These are phyloP conservation scores for Panulirus ornatus DNA, from an alignment of 1,140 invertebrate genomes.

Conservation along the genomic window DNA sequence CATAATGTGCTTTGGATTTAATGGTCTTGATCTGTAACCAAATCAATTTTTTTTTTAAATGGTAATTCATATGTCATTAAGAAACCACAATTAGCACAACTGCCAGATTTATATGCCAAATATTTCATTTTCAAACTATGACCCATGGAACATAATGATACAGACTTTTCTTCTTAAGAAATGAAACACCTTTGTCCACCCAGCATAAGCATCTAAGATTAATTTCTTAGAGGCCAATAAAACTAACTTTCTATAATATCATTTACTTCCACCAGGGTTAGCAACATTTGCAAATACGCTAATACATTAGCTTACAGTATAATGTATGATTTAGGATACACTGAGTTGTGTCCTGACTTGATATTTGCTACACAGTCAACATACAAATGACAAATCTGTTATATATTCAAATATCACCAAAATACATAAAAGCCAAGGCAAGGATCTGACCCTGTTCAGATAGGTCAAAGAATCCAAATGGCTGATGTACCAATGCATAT, in stretches of 20 bases:
- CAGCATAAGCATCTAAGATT: constrained; percentile 2
- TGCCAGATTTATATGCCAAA: not conserved
- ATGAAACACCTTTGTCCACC: constrained; percentile 37
- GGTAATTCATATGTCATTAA: not conserved
- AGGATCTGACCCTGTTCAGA: too few relatives aligned
- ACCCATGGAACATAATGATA: not conserved
- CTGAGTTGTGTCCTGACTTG: not conserved
- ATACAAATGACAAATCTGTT: not conserved
- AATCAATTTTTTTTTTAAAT: not conserved
- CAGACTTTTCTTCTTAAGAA: not conserved
- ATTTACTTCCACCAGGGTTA: constrained; percentile 12
- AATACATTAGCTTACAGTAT: not conserved
- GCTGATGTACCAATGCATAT: too few relatives aligned
- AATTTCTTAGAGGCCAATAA: constrained; percentile 47
- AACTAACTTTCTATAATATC: constrained; percentile 18
- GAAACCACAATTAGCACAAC: not conserved
- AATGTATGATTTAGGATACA: not conserved
- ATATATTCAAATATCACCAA: not conserved
- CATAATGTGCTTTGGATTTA: not conserved
- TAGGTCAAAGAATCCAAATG: too few relatives aligned
- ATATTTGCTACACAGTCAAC: not conserved
- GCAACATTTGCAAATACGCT: not conserved
- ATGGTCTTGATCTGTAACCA: not conserved
- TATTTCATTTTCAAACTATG: constrained; percentile 7
- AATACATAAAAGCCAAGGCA: not conserved